Conservation (phyloP, 53 echinoderm and acorn worm genomes). For the Holothuria scabra region DNA sequence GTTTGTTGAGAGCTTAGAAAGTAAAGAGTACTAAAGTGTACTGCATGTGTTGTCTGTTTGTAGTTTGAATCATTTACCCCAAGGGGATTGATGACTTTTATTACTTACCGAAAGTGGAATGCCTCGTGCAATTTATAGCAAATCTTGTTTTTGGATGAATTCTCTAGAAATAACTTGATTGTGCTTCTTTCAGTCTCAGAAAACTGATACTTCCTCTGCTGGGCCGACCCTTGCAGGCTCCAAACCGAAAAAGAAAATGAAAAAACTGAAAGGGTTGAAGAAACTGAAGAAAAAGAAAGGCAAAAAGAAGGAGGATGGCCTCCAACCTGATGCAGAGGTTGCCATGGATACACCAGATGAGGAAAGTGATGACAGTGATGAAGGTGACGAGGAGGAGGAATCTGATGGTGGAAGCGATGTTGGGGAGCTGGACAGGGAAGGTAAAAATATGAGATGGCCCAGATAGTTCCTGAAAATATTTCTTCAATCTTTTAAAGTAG, state of each 20-base stretch:
- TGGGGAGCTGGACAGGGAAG: slow-evolving; percentile 30
- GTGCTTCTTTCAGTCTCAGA: slow-evolving; percentile 21
- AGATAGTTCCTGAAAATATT: no score
- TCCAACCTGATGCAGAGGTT: slow-evolving; percentile 5
- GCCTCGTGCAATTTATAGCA: no score
- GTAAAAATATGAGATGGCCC: background rate
- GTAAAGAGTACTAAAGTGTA: no score
- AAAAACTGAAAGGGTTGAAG: slow-evolving; percentile 35
- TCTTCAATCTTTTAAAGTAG: no score
- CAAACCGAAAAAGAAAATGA: slow-evolving; percentile 38
- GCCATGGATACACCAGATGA: slow-evolving; percentile 33
- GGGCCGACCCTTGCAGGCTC: background rate
- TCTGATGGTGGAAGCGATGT: slow-evolving; percentile 26
- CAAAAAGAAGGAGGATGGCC: slow-evolving; percentile 21
- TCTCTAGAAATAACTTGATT: no score
- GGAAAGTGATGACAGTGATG: slow-evolving; percentile 23
- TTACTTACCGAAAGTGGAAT: no score
- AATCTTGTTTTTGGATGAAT: no score
- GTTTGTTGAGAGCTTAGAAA: no score
- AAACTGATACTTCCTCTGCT: background rate
- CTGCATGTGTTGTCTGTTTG: no score
- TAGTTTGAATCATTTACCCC: no score
- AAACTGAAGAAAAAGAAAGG: slow-evolving; percentile 40
- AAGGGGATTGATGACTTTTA: no score
- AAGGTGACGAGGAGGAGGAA: slow-evolving; percentile 20